Evolutionary conservation across 2,797 vertebrate genomes (phyloP).

Genomic region (Ctenochaetus hawaiiensis): DNA sequence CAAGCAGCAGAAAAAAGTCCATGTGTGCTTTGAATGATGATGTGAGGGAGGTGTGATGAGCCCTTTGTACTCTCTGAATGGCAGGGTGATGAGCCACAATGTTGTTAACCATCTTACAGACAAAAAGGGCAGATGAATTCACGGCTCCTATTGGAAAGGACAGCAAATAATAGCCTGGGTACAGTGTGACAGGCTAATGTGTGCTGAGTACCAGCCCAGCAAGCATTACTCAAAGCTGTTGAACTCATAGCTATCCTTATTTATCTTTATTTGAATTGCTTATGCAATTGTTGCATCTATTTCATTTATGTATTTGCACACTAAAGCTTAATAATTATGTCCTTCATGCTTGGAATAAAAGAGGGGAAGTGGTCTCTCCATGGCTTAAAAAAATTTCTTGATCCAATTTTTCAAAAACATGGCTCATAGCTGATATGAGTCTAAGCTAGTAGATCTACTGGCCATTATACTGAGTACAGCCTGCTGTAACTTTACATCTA

Average conservation of each 20-base stretch:
- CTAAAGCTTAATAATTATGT: background rate
- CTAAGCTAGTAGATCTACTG: background rate
- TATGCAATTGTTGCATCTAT: background rate
- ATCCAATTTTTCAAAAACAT: background rate
- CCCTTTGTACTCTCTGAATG: conserved; percentile 82
- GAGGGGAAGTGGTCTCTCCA: background rate
- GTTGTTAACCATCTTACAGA: conserved; percentile 37
- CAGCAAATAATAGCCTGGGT: conserved; percentile 14
- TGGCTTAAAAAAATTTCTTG: background rate
- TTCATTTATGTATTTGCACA: background rate
- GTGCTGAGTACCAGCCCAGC: conserved; percentile 8
- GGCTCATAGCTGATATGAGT: background rate
- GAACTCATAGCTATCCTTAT: background rate
- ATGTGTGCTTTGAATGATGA: conserved; percentile 50
- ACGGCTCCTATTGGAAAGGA: conserved; percentile 34
- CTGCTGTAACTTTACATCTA: background rate
- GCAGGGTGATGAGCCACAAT: conserved; percentile 60
- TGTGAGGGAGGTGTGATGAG: conserved; percentile 45
- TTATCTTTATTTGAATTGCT: background rate
- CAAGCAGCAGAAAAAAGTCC: conserved; percentile 29
- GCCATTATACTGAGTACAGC: too few relatives aligned
- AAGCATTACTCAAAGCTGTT: background rate
- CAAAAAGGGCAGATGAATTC: conserved; percentile 45
- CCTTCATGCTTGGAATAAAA: background rate
- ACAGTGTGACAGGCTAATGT: conserved; percentile 27